Base-by-base conservation (phyloP, 2,113 vertebrate genomes). In the Forbesichthys agassizii region DNA sequence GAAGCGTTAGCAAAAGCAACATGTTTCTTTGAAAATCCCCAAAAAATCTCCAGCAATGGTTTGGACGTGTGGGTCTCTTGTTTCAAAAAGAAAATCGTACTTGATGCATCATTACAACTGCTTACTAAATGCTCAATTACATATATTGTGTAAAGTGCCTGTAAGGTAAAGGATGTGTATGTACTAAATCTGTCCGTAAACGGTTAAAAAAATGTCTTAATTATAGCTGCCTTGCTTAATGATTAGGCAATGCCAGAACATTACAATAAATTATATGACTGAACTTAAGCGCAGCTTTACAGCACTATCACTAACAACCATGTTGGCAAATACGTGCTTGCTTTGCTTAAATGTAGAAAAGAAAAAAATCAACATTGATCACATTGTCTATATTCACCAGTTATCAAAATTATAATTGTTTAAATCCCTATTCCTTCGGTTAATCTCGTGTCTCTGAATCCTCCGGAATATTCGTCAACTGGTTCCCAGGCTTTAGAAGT, bases 1-100 rank as follows among this genome's bases (percentile, higher is more conserved):
- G 89, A 60, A 90, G 88, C 68, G 78, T 70, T 54, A 80, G 61
- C 64, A 91, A 76, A 62, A 81, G 89, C 90, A 92, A 92, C 92
- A 93, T 93, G 91, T 93, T 93, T 89, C 71, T 78, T 77, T 64
- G 66, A 68, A 69, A 67, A 82, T 80, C 86, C 81, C 11, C 64
- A 66, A 20, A 69, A 75, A 46, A 18, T 78, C 61, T 57, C 60
- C 61, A 72, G 64, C 62, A 74, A 84, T 42, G 66, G 66, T 75
- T 9, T 61, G 61, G 54, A 42, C 13, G 11, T 36, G 18, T 4
- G 18, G 52, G 12, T 48, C 11, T 64, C 61, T 84, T n/a, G 80
- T 63, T 66, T 81, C 16, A 65, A 65, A 60, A 46, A 11, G 3
- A 42, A 52, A 55, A 80, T 59, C 64, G 33, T 11, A 71, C 42